Base-by-base conservation (phyloP, 2,797 vertebrate species). In the Stomatorhinus walkeri region DNA sequence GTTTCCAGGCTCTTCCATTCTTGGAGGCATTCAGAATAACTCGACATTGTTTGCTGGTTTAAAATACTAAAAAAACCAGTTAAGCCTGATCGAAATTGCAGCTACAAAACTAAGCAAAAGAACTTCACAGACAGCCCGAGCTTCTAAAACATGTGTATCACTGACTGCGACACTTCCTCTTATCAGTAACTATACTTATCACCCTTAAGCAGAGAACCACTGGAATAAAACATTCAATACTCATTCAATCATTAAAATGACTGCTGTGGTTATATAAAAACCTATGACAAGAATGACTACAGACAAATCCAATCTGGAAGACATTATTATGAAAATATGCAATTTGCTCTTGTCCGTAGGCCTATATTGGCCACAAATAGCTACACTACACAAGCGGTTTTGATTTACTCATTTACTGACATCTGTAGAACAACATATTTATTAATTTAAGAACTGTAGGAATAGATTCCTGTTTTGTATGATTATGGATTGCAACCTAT, bases 1-100 rank as follows among this genome's bases (percentile, higher is more conserved):
- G 95, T 95, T 91, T 98, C 96, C 92, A 97, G 93, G 91, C 93
- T 92, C 91, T 95, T 94, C 97, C 97, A 98, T 91, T 98, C 97
- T 90, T 95, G 94, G 91, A 96, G 91, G 90, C 96, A 93, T 12
- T 94, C 93, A 87, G 88, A 68, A 68, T 94, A 88, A 90, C 85
- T 88, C 51, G 89, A 56, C 72, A 83, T 88, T 9, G 40, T 56
- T 32, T 16, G 46, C 16, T 59, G 28, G 51, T 36, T 87, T 10
- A 87, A 36, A 56, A 56, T 6, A 14, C 52, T 46, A 6, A 86
- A 59, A 16, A 36, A 7, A 19, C 9, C 83, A 19, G 16, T 40
- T 24, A 85, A 85, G 10, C n/a, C 85, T 8, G 3, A 52, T n/a
- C 59, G 2, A 32, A 59, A 56, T 1, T 19, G 19, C 52, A 56